phyloP scores from a whole-genome alignment of 1,140 invertebrate genomes.

The Archegozetes longisetosus region DNA sequence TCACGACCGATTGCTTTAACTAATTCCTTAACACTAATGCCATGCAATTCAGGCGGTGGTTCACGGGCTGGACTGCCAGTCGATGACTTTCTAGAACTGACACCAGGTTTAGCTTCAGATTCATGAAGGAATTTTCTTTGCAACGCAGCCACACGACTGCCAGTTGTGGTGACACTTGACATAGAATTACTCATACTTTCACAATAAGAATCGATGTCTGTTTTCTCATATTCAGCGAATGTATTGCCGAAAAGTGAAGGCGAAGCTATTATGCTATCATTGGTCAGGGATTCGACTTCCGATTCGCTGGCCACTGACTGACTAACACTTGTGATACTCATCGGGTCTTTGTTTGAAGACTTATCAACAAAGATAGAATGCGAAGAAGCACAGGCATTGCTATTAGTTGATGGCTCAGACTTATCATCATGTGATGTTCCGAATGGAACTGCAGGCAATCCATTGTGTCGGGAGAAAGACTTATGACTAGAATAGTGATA shows the following conservation, averaged over 20 bases:
- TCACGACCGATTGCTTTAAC: constrained; percentile 56
- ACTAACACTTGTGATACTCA: not conserved
- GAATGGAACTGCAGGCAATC: not conserved
- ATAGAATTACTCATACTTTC: not conserved
- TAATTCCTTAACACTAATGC: constrained; percentile 58
- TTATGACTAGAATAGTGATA: constrained; percentile 1
- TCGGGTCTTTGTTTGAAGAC: not conserved
- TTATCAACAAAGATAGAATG: not conserved
- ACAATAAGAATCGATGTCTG: constrained; percentile 10
- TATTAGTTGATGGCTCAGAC: not conserved
- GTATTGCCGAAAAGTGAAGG: constrained; percentile 21
- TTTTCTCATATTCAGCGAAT: constrained; percentile 17
- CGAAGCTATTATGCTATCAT: constrained; percentile 12
- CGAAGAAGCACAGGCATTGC: not conserved
- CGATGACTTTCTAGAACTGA: not conserved
- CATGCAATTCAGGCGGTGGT: constrained; percentile 46
- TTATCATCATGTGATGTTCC: not conserved
- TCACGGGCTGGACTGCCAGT: constrained; percentile 14
- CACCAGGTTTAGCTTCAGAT: not conserved
- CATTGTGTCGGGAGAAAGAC: not conserved
- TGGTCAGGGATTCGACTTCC: not conserved
- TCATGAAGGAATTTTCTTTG: constrained; percentile 4
- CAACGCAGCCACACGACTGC: constrained; percentile 11
- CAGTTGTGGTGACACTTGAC: not conserved
- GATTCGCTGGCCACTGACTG: constrained; percentile 16